phyloP scores from a whole-genome alignment of 2,797 vertebrate species.

The Siniperca scherzeri region DNA sequence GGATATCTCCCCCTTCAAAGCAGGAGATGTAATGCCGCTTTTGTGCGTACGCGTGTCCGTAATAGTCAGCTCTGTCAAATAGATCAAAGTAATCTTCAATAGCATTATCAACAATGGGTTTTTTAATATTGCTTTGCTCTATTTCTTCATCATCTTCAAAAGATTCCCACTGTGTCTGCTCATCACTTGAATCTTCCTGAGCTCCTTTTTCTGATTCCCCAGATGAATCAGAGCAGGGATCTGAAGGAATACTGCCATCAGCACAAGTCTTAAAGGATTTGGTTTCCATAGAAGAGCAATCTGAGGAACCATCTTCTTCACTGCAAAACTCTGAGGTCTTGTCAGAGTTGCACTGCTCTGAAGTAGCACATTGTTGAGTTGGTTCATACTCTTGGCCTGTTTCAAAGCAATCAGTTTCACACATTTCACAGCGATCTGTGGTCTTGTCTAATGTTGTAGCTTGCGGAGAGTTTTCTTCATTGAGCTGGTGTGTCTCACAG shows the following conservation, averaged over 20 bases:
- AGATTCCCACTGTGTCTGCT: constrained; percentile 78
- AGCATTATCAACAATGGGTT: constrained; percentile 20
- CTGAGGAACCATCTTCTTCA: constrained; percentile 76
- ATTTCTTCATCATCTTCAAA: constrained; percentile 74
- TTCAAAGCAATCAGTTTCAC: constrained; percentile 25
- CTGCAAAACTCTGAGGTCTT: constrained; percentile 39
- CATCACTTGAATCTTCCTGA: constrained; percentile 67
- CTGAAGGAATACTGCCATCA: constrained; percentile 66
- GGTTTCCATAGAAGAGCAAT: constrained; percentile 78
- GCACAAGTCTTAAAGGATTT: constrained; percentile 80
- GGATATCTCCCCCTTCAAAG: constrained; percentile 81
- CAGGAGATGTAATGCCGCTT: constrained; percentile 77
- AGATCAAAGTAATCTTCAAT: constrained; percentile 77
- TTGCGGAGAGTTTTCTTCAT: constrained; percentile 35
- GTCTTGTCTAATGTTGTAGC: neutral
- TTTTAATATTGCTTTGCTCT: constrained; percentile 26
- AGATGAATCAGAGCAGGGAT: constrained; percentile 65
- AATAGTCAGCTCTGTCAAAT: constrained; percentile 71
- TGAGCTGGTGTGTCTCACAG: constrained; percentile 15
- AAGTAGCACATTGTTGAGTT: constrained; percentile 15
- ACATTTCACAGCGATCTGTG: constrained; percentile 16
- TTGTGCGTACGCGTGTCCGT: constrained; percentile 42
- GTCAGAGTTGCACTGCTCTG: constrained; percentile 40
- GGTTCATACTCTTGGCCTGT: constrained; percentile 37
- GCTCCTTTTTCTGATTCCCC: constrained; percentile 76